phyloP scores from a whole-genome alignment of 2,888 invertebrate genomes.

The Calameuta filiformis region DNA sequence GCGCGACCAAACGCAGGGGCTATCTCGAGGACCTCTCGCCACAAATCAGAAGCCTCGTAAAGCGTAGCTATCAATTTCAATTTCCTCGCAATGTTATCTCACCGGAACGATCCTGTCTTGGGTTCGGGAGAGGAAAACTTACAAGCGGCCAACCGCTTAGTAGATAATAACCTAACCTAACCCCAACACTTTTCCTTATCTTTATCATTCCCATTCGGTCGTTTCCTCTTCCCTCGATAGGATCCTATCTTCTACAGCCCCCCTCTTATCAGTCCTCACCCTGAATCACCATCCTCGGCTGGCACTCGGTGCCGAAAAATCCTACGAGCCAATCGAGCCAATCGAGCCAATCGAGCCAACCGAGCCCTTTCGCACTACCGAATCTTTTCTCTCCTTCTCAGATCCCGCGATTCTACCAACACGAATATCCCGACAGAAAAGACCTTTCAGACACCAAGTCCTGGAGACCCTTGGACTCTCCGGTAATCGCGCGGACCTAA shows the following conservation, averaged over 20 bases:
- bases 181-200: conserved; percentile 13
- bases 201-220: conserved; percentile 24
- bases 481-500: too few species aligned
- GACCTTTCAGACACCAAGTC: background rate
- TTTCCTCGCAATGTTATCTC: conserved; percentile 35
- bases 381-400: background rate
- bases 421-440: background rate
- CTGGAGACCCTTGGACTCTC: background rate
- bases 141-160: conserved; percentile 15
- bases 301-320: background rate
- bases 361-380: background rate
- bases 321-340: background rate
- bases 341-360: background rate
- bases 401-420: background rate
- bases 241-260: background rate
- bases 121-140: conserved; percentile 10
- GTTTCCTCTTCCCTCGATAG: conserved; percentile 10
- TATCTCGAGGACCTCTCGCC: conserved; percentile 4
- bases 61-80: conserved; percentile 45
- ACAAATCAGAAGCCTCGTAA: conserved; percentile 26
- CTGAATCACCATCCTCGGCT: conserved; percentile 4
- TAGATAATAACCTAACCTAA: conserved; percentile 13
- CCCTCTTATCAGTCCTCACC: conserved; percentile 11
- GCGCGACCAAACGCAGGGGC: background rate
- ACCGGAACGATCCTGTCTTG: conserved; percentile 20